These are phyloP conservation scores for Benthosema pterotum DNA, from an alignment of 2,797 vertebrate genomes.

Conservation along the genomic window DNA sequence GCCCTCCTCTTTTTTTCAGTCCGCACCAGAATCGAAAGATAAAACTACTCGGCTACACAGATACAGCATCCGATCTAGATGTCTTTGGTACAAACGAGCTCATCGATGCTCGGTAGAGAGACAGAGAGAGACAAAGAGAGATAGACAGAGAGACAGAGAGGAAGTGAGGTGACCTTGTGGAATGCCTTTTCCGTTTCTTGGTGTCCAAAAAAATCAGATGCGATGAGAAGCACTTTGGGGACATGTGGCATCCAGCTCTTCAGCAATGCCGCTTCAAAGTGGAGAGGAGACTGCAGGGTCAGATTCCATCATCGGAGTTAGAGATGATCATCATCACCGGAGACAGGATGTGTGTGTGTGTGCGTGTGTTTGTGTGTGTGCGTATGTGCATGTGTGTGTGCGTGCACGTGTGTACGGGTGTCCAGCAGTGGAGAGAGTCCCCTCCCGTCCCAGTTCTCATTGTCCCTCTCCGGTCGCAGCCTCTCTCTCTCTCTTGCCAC, in stretches of 20 bases:
- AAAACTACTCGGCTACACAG: slow-evolving; percentile 51
- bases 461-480: slow-evolving; percentile 48
- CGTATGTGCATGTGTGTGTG: too few species aligned
- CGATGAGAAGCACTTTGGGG: slow-evolving; percentile 11
- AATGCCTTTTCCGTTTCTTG: slow-evolving; percentile 50
- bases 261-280: background rate
- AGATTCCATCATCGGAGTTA: slow-evolving; percentile 2
- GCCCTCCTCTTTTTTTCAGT: slow-evolving; percentile 33
- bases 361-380: too few species aligned
- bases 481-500: slow-evolving; percentile 12
- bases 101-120: slow-evolving; percentile 38
- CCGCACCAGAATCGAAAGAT: slow-evolving; percentile 37
- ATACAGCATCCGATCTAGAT: slow-evolving; percentile 41
- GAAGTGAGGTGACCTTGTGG: slow-evolving; percentile 29
- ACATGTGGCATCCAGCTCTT: background rate
- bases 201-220: slow-evolving; percentile 23
- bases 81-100: slow-evolving; percentile 46
- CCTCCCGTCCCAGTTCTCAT: slow-evolving; percentile 53
- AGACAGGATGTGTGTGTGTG: slow-evolving; percentile 1
- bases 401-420: slow-evolving; percentile 1
- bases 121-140: background rate
- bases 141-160: background rate
- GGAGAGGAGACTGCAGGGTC: slow-evolving; percentile 16
- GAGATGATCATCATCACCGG: slow-evolving; percentile 30
- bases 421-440: slow-evolving; percentile 2